Evolutionary conservation across 1,140 invertebrate genomes (phyloP), one percentile per base, ranked within the genome.

Genomic region (Dryas iulia): DNA sequence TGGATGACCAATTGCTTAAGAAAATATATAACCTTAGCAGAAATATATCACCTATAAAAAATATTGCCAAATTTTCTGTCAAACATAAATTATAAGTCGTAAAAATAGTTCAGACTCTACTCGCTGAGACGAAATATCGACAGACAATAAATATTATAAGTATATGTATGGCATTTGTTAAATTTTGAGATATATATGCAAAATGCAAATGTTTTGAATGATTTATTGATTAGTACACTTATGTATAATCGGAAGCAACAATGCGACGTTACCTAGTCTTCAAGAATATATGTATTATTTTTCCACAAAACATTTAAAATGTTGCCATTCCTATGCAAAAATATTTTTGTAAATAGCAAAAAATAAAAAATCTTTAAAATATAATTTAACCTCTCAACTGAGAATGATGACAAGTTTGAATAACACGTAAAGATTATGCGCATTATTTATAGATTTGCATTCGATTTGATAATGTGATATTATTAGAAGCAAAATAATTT

Each of bases 1-100:
- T 57, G 24, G 59, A 68, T 39, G 59, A 35, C 52, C 58, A 59
- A 68, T 61, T 61, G 47, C 47, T 35, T 28, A 53, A 67, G 35
- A 39, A 5, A n/a, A 4, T 39, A 39, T 18, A 25, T 39, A 60
- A 67, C 65, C 21, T 61, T 66, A 30, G 11, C 14, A 23, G 33
- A 67, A 28, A 60, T 67, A 35, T 35, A 39, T n/a, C 26, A 35
- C 56, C 52, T 59, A 60, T 59, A 59, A 54, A 59, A 63, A 58
- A 69, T 23, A 24, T 24, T 59, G 52, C 63, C 66, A 66, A 31
- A 58, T 54, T 66, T 67, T 65, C 66, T 52, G 62, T 59, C 56
- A 66, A 68, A 71, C 54, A 58, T 73, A 69, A 77, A 71, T 66
- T 74, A 76, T 73, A 25, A 64, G 53, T 69, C 73, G 33, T 74